These are phyloP conservation scores for Apostichopus californicus DNA, from an alignment of 35 echinoderm and acorn worm species.

Conservation along the genomic window DNA sequence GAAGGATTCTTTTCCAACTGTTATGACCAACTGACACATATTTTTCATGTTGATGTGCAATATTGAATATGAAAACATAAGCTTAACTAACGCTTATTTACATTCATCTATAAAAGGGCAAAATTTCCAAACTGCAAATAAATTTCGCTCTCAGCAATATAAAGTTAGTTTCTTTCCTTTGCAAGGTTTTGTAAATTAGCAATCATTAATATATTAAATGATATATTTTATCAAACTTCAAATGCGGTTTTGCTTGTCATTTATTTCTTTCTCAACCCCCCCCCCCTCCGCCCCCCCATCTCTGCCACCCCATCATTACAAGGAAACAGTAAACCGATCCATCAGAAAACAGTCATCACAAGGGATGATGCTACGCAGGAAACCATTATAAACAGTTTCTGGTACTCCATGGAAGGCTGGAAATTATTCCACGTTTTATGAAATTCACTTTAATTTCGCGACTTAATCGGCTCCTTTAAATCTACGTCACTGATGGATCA, in stretches of 20 bases:
- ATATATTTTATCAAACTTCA: background rate
- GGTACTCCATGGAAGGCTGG: no score
- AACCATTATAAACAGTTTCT: no score
- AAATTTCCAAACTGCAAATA: slow-evolving; percentile 15
- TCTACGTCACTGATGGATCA: no score
- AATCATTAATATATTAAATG: slow-evolving; percentile 9
- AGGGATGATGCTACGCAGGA: no score
- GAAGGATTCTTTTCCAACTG: background rate
- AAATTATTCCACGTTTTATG: no score
- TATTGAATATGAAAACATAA: background rate
- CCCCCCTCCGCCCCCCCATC: no score
- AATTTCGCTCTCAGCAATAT: slow-evolving; percentile 22
- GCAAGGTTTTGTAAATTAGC: slow-evolving; percentile 26
- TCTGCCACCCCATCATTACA: no score
- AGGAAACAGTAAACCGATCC: no score
- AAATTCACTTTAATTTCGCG: no score
- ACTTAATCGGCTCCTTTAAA: no score
- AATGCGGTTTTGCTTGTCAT: background rate
- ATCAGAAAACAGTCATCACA: no score
- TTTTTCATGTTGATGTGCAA: background rate
- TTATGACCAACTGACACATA: background rate
- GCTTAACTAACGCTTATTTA: background rate
- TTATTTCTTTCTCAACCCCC: background rate
- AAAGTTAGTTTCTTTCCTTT: slow-evolving; percentile 1
- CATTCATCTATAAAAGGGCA: background rate